phyloP scores from a whole-genome alignment of 1,140 invertebrate species.

The Ceratina australensis region DNA sequence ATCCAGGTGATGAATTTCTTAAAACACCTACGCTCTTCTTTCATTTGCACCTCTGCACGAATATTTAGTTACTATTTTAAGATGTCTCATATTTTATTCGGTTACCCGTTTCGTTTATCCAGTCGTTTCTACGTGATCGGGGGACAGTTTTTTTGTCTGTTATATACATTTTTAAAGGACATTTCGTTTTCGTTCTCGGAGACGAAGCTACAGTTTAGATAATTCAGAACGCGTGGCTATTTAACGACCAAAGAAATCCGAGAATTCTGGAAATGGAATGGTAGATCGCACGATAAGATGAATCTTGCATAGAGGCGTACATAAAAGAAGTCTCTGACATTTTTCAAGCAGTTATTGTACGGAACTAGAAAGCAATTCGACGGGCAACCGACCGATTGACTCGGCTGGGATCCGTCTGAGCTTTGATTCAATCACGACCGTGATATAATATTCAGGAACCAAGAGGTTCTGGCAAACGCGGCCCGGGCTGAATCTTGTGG shows the following conservation, averaged over 20 bases:
- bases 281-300: background rate
- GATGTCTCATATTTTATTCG: conserved; percentile 16
- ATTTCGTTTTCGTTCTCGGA: background rate
- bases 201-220: background rate
- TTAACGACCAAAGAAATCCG: background rate
- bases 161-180: background rate
- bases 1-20: background rate
- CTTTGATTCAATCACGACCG: conserved; percentile 47
- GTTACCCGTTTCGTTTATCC: background rate
- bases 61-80: too few relatives aligned
- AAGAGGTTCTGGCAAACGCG: conserved; percentile 7
- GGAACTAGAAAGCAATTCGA: background rate
- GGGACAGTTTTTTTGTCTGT: too few relatives aligned
- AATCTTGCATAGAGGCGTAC: background rate
- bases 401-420: conserved; percentile 10
- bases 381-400: background rate
- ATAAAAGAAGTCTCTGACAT: background rate
- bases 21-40: too few relatives aligned
- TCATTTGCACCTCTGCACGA: too few relatives aligned
- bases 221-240: conserved; percentile 11
- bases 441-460: conserved; percentile 52
- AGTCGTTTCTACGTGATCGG: background rate
- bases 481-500: conserved; percentile 6
- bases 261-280: background rate
- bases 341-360: background rate